Evolutionary conservation across 92 coral and sea anemone genomes (phyloP), one percentile per base, ranked within the genome.

Genomic region (Siderastrea radians): DNA sequence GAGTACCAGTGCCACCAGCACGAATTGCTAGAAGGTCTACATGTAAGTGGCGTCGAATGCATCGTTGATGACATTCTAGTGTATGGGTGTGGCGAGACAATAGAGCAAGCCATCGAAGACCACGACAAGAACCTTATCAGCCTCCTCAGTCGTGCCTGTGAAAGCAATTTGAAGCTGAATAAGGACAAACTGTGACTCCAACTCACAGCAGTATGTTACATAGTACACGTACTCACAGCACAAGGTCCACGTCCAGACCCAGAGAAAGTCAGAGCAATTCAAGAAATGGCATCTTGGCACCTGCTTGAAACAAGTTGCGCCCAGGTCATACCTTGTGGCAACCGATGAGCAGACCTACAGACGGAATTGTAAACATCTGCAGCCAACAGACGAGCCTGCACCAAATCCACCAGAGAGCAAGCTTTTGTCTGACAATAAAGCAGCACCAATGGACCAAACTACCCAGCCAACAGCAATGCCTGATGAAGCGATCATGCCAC

Each of bases 61-160:
- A 72, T 72, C 4, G 77, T 17, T 15, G 77, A 72, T 72, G 77
- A 43, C 53, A 47, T 72, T 51, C 52, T 72, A 47, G 57, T 51
- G 6, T 9, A 11, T 15, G 77, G 77, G 4, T 43, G 19, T 43
- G 53, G 77, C 4, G 17, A 3, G 3, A 1, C 77, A 15, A 4
- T 2, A 16, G 44, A 72, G 38, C 5, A 43, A 72, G 77, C 53
- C 61, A 55, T 55, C 12, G 61, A 55, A 7, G 61, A 55, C 61
- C 9, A 55, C 9, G 61, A 55, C 61, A 8, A 63, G 44, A 63
- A 19, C 26, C 68, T 14, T 14, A 63, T 19, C 26, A 19, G 3
- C 7, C 38, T 63, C 26, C 68, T 63, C 26, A 19, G n/a, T 16
- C 26, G 68, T 16, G 4, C 38, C 44, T 43, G 44, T 63, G 38